phyloP scores from a whole-genome alignment of 2,113 vertebrate genomes.

The Leptobrachium ailaonicum region DNA sequence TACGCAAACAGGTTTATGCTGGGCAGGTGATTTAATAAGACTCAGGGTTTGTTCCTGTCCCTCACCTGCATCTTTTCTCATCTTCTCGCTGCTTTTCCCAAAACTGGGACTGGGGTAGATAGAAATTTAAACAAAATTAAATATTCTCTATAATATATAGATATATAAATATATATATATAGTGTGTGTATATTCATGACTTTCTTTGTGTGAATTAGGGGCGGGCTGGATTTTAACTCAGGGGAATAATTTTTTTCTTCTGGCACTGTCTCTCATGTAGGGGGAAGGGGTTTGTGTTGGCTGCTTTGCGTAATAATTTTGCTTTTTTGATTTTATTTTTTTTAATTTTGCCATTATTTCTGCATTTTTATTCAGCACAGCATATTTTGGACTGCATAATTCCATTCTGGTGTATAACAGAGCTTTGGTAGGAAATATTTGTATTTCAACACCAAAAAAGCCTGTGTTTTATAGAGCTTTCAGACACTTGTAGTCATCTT shows the following conservation, averaged over 20 bases:
- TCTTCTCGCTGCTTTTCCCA: slow-evolving; percentile 21
- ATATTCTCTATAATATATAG: slow-evolving; percentile 50
- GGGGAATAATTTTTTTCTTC: slow-evolving; percentile 49
- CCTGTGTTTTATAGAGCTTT: too few relatives aligned
- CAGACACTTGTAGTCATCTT: too few relatives aligned
- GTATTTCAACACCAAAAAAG: too few relatives aligned
- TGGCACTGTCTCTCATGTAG: slow-evolving; percentile 43
- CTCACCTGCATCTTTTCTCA: neutral
- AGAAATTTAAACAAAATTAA: slow-evolving; percentile 16
- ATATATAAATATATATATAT: slow-evolving; percentile 38
- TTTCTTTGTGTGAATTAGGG: slow-evolving; percentile 16
- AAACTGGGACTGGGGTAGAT: slow-evolving; percentile 32
- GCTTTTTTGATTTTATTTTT: neutral
- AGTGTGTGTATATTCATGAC: slow-evolving; percentile 15
- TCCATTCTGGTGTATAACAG: too few relatives aligned
- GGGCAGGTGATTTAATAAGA: slow-evolving; percentile 25
- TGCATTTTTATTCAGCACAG: neutral
- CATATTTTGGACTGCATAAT: too few relatives aligned
- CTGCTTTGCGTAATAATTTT: slow-evolving; percentile 3
- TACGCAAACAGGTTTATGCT: neutral
- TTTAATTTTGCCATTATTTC: neutral
- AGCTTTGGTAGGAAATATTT: too few relatives aligned
- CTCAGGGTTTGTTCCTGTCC: slow-evolving; percentile 18
- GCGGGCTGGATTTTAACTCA: slow-evolving; percentile 52
- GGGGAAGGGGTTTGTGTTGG: slow-evolving; percentile 3